Conservation (phyloP, 1,140 invertebrate species). For the Heliconius hermathena region DNA sequence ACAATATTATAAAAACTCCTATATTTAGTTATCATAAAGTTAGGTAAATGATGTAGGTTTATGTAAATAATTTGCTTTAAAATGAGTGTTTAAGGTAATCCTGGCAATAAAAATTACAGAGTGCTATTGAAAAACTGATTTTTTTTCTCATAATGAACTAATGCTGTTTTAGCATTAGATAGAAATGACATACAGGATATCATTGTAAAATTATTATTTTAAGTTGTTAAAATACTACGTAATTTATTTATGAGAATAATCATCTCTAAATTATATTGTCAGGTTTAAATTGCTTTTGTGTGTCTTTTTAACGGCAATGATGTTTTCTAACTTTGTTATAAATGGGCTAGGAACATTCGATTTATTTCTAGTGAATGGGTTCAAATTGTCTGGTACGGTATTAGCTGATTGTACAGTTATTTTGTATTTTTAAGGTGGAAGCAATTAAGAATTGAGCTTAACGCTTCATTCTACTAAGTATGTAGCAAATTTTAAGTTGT, state of each 20-base stretch:
- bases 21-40: conserved; percentile 54
- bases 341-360: conserved; percentile 17
- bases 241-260: conserved; percentile 10
- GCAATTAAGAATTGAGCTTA: conserved; percentile 52
- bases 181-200: neutral
- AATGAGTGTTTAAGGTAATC: conserved; percentile 39
- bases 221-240: neutral
- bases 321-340: conserved; percentile 14
- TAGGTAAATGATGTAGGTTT: conserved; percentile 63
- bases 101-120: conserved; percentile 40
- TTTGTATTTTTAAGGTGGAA: conserved; percentile 56
- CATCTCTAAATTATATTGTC: conserved; percentile 11
- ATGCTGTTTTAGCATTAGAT: neutral
- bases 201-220: neutral
- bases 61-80: conserved; percentile 77
- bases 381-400: conserved; percentile 24
- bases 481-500: conserved; percentile 67
- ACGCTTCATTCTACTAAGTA: conserved; percentile 58
- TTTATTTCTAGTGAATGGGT: conserved; percentile 21
- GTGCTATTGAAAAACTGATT: conserved; percentile 29
- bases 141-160: conserved; percentile 3
- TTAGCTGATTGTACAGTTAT: conserved; percentile 38
- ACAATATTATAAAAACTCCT: conserved; percentile 37
- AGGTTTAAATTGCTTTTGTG: conserved; percentile 29
- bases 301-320: conserved; percentile 8